Evolutionary conservation across 2,797 vertebrate species (phyloP).

Genomic region (Liasis olivaceus): DNA sequence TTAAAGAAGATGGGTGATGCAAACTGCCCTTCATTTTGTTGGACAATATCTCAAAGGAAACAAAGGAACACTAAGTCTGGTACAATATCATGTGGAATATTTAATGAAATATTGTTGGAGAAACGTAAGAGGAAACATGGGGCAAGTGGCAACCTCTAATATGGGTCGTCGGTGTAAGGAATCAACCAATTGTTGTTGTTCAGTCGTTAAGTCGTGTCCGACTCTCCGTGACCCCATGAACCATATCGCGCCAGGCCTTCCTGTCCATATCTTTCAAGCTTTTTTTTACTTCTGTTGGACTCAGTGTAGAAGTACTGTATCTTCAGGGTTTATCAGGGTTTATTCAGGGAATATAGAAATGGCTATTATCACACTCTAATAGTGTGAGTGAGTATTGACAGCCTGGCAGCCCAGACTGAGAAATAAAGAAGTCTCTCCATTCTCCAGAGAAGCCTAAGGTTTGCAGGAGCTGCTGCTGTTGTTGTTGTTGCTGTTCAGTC

Average conservation of each 20-base stretch:
- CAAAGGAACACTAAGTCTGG: neutral
- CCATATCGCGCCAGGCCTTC: no score
- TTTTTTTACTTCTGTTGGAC: neutral
- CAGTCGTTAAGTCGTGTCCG: no score
- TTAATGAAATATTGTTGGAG: neutral
- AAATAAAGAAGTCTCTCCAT: neutral
- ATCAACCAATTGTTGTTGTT: neutral
- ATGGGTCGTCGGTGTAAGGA: neutral
- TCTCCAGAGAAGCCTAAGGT: neutral
- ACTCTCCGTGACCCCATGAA: no score
- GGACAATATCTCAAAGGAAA: neutral
- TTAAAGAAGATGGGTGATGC: neutral
- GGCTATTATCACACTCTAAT: neutral
- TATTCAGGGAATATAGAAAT: neutral
- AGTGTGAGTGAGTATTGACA: neutral
- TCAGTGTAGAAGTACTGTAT: conserved; percentile 19
- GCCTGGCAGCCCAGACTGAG: neutral
- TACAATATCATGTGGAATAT: no score
- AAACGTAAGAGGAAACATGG: no score
- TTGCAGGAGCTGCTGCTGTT: no score
- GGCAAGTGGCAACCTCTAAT: neutral
- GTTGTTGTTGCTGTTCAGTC: no score
- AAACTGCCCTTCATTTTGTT: neutral
- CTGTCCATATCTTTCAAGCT: neutral
- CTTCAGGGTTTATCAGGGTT: neutral